Base-by-base conservation (phyloP, 2,888 invertebrate genomes). In the Saturnia pavonia region DNA sequence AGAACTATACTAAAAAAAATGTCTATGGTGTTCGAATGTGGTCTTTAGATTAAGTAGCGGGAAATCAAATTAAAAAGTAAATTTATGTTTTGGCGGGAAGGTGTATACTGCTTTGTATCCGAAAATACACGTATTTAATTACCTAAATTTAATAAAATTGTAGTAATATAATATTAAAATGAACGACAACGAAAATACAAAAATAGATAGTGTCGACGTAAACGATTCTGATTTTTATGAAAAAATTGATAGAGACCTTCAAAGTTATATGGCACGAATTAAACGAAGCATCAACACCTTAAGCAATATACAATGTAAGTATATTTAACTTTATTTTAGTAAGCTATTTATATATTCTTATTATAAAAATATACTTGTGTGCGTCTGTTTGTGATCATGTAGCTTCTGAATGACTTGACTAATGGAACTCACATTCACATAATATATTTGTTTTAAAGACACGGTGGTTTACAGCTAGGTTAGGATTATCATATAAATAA, bases 251-350 rank as follows among this genome's bases (percentile, higher is more conserved):
- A 76, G 80, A 70, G 86, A 85, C 81, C 85, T 86, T 45, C 86
- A 88, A 69, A 75, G 73, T 2, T 83, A 90, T 71, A 73, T 84
- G 73, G 86, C 89, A 1, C 76, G 82, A 51, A 73, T 89, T 71
- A 88, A 88, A 74, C 89, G 85, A 74, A 82, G 76, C 69, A 70
- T 89, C 7, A 80, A 83, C 71, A 78, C 85, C 40, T 69, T 85
- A 19, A 80, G 78, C 77, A 85, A 85, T 54, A 77, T 88, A 65
- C 78, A 87, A 73, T 75, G 91, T 91, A 80, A 84, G 88, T 83
- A 22, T 54, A n/a, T 22, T 22, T 12, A 1, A 14, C 34, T 19
- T 42, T 54, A 51, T 19, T 48, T 19, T 19, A 68, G 51, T 42
- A 14, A 54, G 16, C 19, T 42, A 14, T 22, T 42, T 19, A 54